Percentiles rank a stretch among this genome's conserved stretches.
These are phyloP conservation scores for Penaeus vannamei DNA, from an alignment of 1,140 invertebrate genomes.

Conservation along the genomic window DNA sequence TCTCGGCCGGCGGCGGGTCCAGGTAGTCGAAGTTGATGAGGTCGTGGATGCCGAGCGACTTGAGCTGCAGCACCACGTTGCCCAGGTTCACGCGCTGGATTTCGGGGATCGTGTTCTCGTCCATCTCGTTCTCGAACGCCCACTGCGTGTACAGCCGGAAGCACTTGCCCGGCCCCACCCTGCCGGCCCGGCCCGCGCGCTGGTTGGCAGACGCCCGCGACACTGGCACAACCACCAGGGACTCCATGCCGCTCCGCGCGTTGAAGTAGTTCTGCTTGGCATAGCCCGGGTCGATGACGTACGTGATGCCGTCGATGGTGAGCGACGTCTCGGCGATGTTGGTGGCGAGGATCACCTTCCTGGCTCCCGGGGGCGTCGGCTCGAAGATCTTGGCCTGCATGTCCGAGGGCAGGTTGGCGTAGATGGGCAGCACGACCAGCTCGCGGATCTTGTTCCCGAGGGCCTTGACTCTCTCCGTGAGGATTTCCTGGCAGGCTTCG, in stretches of 20 bases:
- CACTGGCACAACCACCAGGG: constrained; percentile 96
- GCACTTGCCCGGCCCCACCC: constrained; percentile 97
- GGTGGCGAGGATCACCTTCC: constrained; percentile 97
- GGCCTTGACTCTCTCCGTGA: constrained; percentile 89
- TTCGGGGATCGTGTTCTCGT: constrained; percentile 98
- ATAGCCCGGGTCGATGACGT: constrained; percentile 99
- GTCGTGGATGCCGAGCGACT: constrained; percentile 98
- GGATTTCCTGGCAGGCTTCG: constrained; percentile 94
- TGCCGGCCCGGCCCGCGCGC: constrained; percentile 90
- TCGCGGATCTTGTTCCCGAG: constrained; percentile 95
- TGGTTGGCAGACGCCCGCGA: constrained; percentile 97
- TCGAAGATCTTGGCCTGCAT: constrained; percentile 99
- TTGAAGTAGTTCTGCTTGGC: constrained; percentile 99
- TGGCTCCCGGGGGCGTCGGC: constrained; percentile 92
- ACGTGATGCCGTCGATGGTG: constrained; percentile 99
- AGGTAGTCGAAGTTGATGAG: constrained; percentile 98
- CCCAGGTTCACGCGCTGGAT: constrained; percentile 98
- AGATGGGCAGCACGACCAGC: constrained; percentile 95
- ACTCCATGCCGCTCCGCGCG: constrained; percentile 98
- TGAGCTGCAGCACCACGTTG: constrained; percentile 96
- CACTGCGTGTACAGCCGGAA: constrained; percentile 97
- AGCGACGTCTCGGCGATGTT: constrained; percentile 99
- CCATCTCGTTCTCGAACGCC: constrained; percentile 97
- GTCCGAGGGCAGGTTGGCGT: constrained; percentile 98
- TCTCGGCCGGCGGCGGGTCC: constrained; percentile 98